A percentile compares a stretch with the other conserved stretches of the same genome.
These are phyloP conservation scores for Dasypogon diadema DNA, from an alignment of 2,888 invertebrate genomes.

Conservation along the genomic window DNA sequence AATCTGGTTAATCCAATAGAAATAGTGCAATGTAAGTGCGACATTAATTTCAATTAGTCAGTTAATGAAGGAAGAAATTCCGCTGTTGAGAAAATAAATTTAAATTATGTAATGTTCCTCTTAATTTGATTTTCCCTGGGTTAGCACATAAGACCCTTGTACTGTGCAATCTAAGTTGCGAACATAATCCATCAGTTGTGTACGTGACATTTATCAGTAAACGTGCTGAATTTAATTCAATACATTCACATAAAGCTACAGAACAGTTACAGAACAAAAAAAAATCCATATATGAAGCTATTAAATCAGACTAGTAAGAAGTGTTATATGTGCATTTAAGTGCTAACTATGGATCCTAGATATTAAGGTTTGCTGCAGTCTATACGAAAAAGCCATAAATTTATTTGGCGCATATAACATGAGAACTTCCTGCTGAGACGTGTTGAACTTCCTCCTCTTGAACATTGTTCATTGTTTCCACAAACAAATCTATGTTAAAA, in stretches of 20 bases:
- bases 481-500: conserved; percentile 7
- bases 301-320: conserved; percentile 11
- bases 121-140: conserved; percentile 35
- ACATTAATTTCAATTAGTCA: conserved; percentile 47
- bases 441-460: conserved; percentile 41
- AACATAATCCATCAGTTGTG: conserved; percentile 23
- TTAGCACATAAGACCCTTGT: neutral
- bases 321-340: neutral
- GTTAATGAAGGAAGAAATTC: conserved; percentile 8
- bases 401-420: conserved; percentile 43
- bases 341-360: neutral
- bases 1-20: no score
- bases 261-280: neutral
- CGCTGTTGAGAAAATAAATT: conserved; percentile 21
- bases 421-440: conserved; percentile 45
- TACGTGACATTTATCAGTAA: conserved; percentile 7
- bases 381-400: conserved; percentile 47
- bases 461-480: conserved; percentile 29
- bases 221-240: conserved; percentile 18
- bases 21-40: conserved; percentile 32
- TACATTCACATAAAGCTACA: neutral
- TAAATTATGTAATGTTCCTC: conserved; percentile 35
- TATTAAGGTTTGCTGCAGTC: conserved; percentile 41
- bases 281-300: conserved; percentile 27
- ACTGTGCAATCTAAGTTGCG: neutral